Conservation (phyloP, 2,113 vertebrate species). For the Empidonax traillii region DNA sequence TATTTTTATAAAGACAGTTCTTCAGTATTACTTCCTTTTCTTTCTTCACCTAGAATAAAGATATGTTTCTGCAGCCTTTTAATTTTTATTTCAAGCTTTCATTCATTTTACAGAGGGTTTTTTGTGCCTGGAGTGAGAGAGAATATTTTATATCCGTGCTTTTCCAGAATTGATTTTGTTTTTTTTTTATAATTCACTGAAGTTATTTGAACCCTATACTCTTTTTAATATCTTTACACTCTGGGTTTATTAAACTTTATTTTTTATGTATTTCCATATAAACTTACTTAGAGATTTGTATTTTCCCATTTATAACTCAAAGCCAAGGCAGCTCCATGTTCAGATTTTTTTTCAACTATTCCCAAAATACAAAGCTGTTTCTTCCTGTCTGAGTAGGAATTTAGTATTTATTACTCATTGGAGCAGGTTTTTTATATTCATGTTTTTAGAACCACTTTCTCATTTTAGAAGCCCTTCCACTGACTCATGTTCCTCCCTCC, state of each 20-base stretch:
- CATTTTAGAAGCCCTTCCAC: not conserved
- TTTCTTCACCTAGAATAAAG: not conserved
- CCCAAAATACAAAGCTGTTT: not conserved
- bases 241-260: not conserved
- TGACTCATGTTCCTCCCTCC: constrained; percentile 34
- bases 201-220: not conserved
- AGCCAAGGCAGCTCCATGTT: not conserved
- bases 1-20: not conserved
- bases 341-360: not conserved
- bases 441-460: constrained; percentile 5
- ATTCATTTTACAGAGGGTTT: not conserved
- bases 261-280: not conserved
- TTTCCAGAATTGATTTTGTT: not conserved
- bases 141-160: not conserved
- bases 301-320: not conserved
- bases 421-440: not conserved
- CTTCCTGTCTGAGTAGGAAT: not conserved
- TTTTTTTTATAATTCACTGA: not conserved
- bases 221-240: not conserved
- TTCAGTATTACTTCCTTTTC: not conserved
- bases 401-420: constrained; percentile 19
- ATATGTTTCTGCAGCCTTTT: not conserved
- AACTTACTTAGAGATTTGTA: not conserved
- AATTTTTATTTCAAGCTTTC: not conserved
- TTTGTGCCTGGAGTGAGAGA: not conserved